Evolutionary conservation across 1,140 invertebrate species (phyloP), one percentile per base, ranked within the genome.

Genomic region (Drosophila lacertosa): DNA sequence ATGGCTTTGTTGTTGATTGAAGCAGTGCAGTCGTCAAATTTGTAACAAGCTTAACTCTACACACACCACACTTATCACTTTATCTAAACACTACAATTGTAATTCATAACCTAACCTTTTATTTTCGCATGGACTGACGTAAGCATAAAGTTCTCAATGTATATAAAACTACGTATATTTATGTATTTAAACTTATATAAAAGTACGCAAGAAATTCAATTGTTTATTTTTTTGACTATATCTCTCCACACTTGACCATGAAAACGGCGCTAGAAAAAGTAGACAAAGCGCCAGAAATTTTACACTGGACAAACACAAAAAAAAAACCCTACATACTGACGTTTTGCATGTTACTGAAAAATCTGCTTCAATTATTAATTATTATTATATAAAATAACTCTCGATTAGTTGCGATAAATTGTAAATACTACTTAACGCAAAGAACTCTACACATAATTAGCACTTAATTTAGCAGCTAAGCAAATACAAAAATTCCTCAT

Each of bases 281-380:
- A n/a, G 33, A 66, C 45, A 62, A 62, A 62, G 58, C 47, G 59
- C 59, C 37, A 20, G 5, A 20, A 45, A 50, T 33, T 40, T 45
- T 59, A 66, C 29, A 71, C 68, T 71, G 53, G 54, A 71, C 68
- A 18, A 67, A n/a, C n/a, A n/a, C n/a, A n/a, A n/a, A n/a, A n/a
- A n/a, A n/a, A 42, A 57, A 50, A 70, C 45, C 60, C 39, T 40
- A 74, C 35, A 65, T 13, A 45, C 62, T 83, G 82, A 88, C 82
- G 77, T 86, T 86, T 86, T 86, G 82, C 82, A 86, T 88, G 82
- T 86, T 86, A 86, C 82, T 82, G 82, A 86, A 88, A 88, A 88
- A 86, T 86, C 82, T 86, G 82, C 82, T 86, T 86, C 82, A 86
- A 86, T 88, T 73, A 59, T 73, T 59, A 64, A 81, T 77, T 64